Base-by-base conservation (phyloP, 2,888 invertebrate species). In the Myathropa florea region DNA sequence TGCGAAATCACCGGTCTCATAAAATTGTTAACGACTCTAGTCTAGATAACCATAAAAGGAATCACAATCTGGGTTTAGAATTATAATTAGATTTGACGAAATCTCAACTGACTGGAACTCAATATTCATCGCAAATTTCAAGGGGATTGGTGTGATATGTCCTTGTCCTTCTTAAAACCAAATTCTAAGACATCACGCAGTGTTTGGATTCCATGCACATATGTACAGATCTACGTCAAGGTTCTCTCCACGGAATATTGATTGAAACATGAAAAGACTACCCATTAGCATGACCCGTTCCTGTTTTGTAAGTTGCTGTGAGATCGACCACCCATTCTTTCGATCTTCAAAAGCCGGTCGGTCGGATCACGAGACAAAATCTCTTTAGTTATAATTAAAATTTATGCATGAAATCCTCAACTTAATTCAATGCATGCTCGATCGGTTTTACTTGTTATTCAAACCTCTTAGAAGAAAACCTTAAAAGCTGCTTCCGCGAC, bases 401-500 rank as follows among this genome's bases (percentile, higher is more conserved):
- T 72, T 30, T 72, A 72, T 72, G 46, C 46, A 53, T 28, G 18
- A 18, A 72, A 63, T 33, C 30, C 28, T 23, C 46, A 53, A 61
- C 61, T 65, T 53, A 72, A 72, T 61, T 72, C 72, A n/a, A 39
- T 61, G 30, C 61, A 72, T 30, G 63, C 33, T 28, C 55, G 55
- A 46, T 39, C 14, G 21, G 6, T 9, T 10, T 55, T 14, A 33
- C n/a, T 64, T 30, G 18, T 57, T 55, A 64, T 55, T 26, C 64
- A 64, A 64, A 24, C 53, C 10, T 53, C 57, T 28, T 36, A 21
- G 36, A 39, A 14, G 28, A 55, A 72, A 46, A 14, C 53, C 64
- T 64, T 36, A 24, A 64, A 59, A 57, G 64, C 36, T 53, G 33
- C 67, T 76, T 76, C 76, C 76, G 60, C 60, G 60, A 61, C 67